Evolutionary conservation across 2,113 vertebrate genomes (phyloP), one percentile per base, ranked within the genome.

Genomic region (Esox niger): DNA sequence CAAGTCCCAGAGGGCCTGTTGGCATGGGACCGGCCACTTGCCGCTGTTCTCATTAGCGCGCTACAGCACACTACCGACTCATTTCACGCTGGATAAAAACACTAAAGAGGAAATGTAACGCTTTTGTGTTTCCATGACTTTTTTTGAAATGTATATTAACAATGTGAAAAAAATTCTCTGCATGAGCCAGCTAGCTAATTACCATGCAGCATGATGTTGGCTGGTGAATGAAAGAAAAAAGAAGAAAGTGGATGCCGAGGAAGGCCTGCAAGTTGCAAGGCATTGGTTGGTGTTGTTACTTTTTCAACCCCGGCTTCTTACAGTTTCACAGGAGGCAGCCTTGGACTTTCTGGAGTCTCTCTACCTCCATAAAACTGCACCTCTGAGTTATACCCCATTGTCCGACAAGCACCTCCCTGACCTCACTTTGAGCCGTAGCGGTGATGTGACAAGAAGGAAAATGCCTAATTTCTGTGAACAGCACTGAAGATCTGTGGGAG

Each of bases 101-200:
- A n/a, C n/a, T n/a, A 32, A 59, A 54, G 47, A 26, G 55, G 49
- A 68, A 47, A 66, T 0, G 26, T 66, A 71, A 65, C 69, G 63
- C 58, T 75, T 75, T 59, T 23, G 25, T 60, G 33, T 29, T 61
- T 77, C 32, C 1, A 70, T 77, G 73, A n/a, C n/a, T n/a, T 81
- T 88, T 84, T 62, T 80, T 73, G 75, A 65, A 71, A 81, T 79
- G 60, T 81, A 81, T 80, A 86, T 85, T 85, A 83, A 84, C 77
- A 1, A 43, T 54, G 72, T 68, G 25, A 69, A 69, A 86, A 85
- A 86, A 85, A 84, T 83, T 84, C 84, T 67, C 76, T 25, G 38
- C 3, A 62, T 64, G 60, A 77, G 82, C 76, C 81, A 81, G 85
- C 82, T 77, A 77, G 82, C 76, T 83, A 81, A 86, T 83, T 79